These are phyloP conservation scores for Rissa tridactyla DNA, from an alignment of 2,113 vertebrate genomes.

Conservation along the genomic window DNA sequence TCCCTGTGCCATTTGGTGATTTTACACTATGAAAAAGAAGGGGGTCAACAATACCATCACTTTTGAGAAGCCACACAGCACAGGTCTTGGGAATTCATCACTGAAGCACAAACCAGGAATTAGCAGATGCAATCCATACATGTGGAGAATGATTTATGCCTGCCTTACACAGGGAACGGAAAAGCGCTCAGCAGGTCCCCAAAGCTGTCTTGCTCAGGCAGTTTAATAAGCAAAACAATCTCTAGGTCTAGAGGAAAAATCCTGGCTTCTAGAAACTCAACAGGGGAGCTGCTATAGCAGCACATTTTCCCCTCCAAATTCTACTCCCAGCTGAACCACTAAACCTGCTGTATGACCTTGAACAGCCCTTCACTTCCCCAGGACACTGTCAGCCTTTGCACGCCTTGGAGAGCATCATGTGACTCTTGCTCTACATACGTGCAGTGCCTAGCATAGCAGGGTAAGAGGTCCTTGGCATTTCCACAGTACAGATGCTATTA, in stretches of 20 bases:
- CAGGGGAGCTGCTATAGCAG: neutral
- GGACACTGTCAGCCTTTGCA: neutral
- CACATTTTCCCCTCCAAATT: neutral
- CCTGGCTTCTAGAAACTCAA: neutral
- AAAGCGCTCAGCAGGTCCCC: neutral
- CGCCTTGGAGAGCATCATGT: neutral
- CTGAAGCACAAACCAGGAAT: neutral
- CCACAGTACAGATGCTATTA: rapidly evolving
- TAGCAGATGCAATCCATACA: neutral
- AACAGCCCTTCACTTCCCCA: neutral
- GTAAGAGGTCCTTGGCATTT: neutral
- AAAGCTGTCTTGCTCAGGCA: neutral
- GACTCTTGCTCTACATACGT: neutral
- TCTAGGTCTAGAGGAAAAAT: neutral
- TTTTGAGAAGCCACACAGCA: neutral
- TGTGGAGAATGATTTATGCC: neutral
- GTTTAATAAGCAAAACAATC: neutral
- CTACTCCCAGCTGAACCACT: neutral
- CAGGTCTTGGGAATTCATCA: neutral
- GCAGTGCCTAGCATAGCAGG: neutral
- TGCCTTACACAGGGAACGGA: neutral
- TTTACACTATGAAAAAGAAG: neutral
- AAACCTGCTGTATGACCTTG: neutral
- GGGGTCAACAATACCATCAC: neutral
- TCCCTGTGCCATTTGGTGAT: neutral